A percentile compares a stretch with the other conserved stretches of the same genome.
phyloP scores from a whole-genome alignment of 2,113 vertebrate genomes.

The Misgurnus mizolepis region DNA sequence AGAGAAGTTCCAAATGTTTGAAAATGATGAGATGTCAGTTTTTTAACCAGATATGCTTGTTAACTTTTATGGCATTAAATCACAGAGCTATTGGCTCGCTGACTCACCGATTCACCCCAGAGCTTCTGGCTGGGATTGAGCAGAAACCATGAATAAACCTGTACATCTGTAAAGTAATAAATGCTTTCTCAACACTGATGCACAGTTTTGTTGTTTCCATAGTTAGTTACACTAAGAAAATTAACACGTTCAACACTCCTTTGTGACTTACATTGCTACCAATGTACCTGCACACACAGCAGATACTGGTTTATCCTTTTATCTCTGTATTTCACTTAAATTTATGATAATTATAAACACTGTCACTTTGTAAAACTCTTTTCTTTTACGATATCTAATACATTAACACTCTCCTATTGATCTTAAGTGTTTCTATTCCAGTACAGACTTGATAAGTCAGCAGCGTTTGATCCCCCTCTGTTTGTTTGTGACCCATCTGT shows the following conservation, averaged over 20 bases:
- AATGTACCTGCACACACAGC: background rate
- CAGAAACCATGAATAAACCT: background rate
- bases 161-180: background rate
- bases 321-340: background rate
- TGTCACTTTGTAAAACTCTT: background rate
- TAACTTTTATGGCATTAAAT: background rate
- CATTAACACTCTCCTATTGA: background rate
- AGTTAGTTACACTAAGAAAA: background rate
- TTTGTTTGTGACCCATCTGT: conserved; percentile 17
- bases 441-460: background rate
- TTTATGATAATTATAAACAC: background rate
- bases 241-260: background rate
- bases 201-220: background rate
- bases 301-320: background rate
- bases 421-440: background rate
- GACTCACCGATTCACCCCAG: background rate
- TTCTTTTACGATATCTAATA: background rate
- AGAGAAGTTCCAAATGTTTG: background rate
- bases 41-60: background rate
- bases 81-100: background rate
- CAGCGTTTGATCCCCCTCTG: background rate
- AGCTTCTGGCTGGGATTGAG: background rate
- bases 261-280: too few relatives aligned
- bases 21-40: background rate
- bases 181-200: background rate